These are phyloP conservation scores for Selenia dentaria DNA, from an alignment of 2,888 invertebrate species.

Conservation along the genomic window DNA sequence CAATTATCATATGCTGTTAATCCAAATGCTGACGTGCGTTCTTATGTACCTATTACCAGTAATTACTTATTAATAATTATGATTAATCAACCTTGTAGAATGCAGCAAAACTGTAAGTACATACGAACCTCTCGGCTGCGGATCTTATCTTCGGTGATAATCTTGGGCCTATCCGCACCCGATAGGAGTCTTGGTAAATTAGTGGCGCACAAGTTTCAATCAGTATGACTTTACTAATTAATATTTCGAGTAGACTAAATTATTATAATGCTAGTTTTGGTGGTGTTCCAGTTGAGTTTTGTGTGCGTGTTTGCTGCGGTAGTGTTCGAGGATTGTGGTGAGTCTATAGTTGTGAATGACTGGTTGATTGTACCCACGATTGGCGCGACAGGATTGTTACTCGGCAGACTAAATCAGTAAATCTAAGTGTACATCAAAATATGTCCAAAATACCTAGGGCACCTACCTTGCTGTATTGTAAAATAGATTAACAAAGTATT, in stretches of 20 bases:
- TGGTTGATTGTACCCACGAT: no score
- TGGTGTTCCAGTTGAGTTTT: constrained; percentile 42
- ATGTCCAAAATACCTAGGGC: no score
- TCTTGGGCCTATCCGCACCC: constrained; percentile 38
- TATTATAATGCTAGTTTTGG: constrained; percentile 36
- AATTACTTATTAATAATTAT: constrained; percentile 36
- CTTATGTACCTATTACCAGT: not conserved
- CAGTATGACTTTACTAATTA: constrained; percentile 30
- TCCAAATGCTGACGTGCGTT: constrained; percentile 1
- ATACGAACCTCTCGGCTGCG: constrained; percentile 25
- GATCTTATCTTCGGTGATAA: constrained; percentile 63
- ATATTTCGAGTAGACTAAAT: constrained; percentile 11
- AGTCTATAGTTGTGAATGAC: constrained; percentile 36
- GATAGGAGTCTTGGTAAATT: constrained; percentile 31
- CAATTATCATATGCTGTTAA: not conserved
- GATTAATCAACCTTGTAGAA: constrained; percentile 39
- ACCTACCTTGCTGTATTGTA: no score
- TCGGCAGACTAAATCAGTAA: no score
- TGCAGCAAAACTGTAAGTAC: constrained; percentile 41
- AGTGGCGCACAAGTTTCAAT: constrained; percentile 44
- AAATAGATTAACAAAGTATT: no score
- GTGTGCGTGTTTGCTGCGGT: constrained; percentile 48
- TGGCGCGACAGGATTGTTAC: no score
- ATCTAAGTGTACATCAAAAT: no score
- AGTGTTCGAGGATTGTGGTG: constrained; percentile 70